These are phyloP conservation scores for Choloepus didactylus DNA, from an alignment of 2,797 vertebrate genomes.

Conservation along the genomic window DNA sequence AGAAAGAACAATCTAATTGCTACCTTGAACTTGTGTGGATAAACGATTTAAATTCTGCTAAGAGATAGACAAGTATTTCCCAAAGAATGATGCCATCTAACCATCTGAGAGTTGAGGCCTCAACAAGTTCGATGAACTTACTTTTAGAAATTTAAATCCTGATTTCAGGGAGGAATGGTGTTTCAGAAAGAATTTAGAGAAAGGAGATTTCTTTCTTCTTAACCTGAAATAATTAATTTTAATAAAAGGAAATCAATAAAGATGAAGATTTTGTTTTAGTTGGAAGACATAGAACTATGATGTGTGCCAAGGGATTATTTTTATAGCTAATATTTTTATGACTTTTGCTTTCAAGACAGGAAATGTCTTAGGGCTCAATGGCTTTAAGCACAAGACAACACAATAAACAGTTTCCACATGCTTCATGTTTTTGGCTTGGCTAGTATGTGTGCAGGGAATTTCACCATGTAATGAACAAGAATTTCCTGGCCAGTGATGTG, in stretches of 20 bases:
- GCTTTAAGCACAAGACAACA: slow-evolving; percentile 56
- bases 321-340: slow-evolving; percentile 20
- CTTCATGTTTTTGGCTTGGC: slow-evolving; percentile 34
- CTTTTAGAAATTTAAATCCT: slow-evolving; percentile 57
- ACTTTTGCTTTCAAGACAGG: not conserved
- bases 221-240: slow-evolving; percentile 30
- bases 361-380: slow-evolving; percentile 2
- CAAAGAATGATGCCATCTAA: not conserved
- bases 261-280: not conserved
- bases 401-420: not conserved
- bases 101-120: not conserved
- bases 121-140: slow-evolving; percentile 55
- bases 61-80: slow-evolving; percentile 43
- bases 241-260: slow-evolving; percentile 48
- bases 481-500: not conserved
- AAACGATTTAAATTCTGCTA: slow-evolving; percentile 56
- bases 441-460: not conserved
- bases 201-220: not conserved
- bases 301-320: not conserved
- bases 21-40: slow-evolving; percentile 32
- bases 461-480: not conserved
- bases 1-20: slow-evolving; percentile 11
- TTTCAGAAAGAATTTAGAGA: slow-evolving; percentile 41
- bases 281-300: not conserved
- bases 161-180: not conserved